phyloP scores from a whole-genome alignment of 2,888 invertebrate species.

The Cerceris rybyensis region DNA sequence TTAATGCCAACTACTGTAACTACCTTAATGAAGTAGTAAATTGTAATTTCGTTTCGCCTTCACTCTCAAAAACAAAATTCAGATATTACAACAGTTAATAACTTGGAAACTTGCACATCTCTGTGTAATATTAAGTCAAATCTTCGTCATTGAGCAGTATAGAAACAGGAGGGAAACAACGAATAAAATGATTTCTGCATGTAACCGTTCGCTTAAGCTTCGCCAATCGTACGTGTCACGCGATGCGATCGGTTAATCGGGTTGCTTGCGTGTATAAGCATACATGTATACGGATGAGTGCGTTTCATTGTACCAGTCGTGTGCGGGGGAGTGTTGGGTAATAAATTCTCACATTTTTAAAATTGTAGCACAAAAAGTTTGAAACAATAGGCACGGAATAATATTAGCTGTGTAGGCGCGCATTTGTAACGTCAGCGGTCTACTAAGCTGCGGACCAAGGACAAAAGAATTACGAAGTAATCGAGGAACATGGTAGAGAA shows the following conservation, averaged over 20 bases:
- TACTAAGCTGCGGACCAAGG: no score
- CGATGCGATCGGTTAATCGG: constrained; percentile 56
- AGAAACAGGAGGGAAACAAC: no score
- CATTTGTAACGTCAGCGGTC: no score
- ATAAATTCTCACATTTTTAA: constrained; percentile 63
- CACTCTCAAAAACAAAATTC: no score
- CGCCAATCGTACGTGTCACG: constrained; percentile 35
- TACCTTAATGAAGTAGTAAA: no score
- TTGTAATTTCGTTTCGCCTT: no score
- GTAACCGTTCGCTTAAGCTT: constrained; percentile 1
- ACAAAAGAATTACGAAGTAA: neutral
- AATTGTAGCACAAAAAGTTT: constrained; percentile 37
- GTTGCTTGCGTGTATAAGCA: constrained; percentile 35
- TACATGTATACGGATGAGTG: constrained; percentile 49
- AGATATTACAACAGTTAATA: no score
- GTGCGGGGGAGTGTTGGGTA: constrained; percentile 20
- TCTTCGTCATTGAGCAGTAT: no score
- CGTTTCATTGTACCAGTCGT: constrained; percentile 60
- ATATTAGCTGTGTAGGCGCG: neutral
- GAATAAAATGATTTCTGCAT: no score
- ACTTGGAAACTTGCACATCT: no score
- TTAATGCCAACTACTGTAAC: no score
- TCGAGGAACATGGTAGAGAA: neutral
- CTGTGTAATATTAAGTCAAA: no score
- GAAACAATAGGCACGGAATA: constrained; percentile 40